phyloP scores from a whole-genome alignment of 1,140 invertebrate species.

The Melitaea cinxia region DNA sequence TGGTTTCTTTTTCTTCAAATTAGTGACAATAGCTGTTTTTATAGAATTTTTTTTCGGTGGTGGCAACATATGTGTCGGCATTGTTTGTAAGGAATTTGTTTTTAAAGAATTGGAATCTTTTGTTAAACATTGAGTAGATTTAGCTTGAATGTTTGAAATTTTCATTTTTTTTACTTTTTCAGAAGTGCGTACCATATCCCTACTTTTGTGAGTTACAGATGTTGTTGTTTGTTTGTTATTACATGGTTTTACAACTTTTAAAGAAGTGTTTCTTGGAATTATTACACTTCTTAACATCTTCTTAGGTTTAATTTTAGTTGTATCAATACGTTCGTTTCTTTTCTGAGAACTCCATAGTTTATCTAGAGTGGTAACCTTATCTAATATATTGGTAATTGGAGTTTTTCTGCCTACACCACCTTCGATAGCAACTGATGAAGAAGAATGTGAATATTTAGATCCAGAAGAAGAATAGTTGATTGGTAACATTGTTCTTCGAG shows the following conservation, averaged over 20 bases:
- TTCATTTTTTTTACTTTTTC: slow-evolving; percentile 73
- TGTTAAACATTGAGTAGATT: slow-evolving; percentile 54
- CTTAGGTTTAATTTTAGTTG: slow-evolving; percentile 59
- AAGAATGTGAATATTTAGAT: slow-evolving; percentile 47
- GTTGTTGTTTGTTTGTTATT: slow-evolving; percentile 32
- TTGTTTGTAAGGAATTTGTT: slow-evolving; percentile 46
- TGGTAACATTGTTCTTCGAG: slow-evolving; percentile 71
- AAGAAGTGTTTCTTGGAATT: slow-evolving; percentile 29
- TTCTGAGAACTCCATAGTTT: slow-evolving; percentile 77
- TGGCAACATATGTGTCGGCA: slow-evolving; percentile 53
- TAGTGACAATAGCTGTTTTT: slow-evolving; percentile 64
- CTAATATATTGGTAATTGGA: slow-evolving; percentile 77
- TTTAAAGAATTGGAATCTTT: slow-evolving; percentile 47
- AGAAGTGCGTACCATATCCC: slow-evolving; percentile 73
- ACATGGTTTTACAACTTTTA: background rate
- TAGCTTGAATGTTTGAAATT: slow-evolving; percentile 52
- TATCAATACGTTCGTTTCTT: slow-evolving; percentile 70
- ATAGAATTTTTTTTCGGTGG: slow-evolving; percentile 55
- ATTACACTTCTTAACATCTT: slow-evolving; percentile 38
- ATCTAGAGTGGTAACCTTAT: slow-evolving; percentile 76
- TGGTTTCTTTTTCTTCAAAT: slow-evolving; percentile 72
- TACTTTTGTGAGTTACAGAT: slow-evolving; percentile 61
- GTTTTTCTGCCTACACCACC: slow-evolving; percentile 77
- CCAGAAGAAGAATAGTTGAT: slow-evolving; percentile 67
- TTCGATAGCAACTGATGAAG: slow-evolving; percentile 67